A percentile compares a stretch with the other conserved stretches of the same genome.
phyloP scores from a whole-genome alignment of 1,140 invertebrate genomes.

The Caenorhabditis briggsae region DNA sequence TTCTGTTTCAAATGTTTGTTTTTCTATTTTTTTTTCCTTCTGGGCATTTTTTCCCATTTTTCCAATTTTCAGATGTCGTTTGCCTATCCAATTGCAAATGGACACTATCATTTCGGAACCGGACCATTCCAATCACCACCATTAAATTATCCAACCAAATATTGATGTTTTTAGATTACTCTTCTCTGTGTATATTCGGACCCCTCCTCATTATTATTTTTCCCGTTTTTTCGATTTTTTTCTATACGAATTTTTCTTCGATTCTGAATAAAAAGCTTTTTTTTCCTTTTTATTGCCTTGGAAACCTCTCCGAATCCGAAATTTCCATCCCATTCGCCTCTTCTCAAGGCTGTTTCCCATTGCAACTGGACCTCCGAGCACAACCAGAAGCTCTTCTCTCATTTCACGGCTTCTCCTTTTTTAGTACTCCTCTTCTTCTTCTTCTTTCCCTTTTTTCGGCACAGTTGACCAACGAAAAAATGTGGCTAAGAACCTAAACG shows the following conservation, averaged over 20 bases:
- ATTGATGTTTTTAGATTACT: background rate
- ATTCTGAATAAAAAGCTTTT: slow-evolving; percentile 3
- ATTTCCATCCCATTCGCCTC: background rate
- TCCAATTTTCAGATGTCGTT: slow-evolving; percentile 52
- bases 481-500: slow-evolving; percentile 32
- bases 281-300: slow-evolving; percentile 8
- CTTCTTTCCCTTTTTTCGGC: background rate
- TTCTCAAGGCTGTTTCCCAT: background rate
- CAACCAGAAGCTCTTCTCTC: background rate
- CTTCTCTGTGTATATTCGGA: slow-evolving; percentile 25
- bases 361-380: slow-evolving; percentile 14
- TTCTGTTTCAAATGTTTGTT: slow-evolving; percentile 36
- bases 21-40: background rate
- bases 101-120: slow-evolving; percentile 56
- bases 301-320: background rate
- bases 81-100: slow-evolving; percentile 54
- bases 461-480: slow-evolving; percentile 17
- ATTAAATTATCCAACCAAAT: slow-evolving; percentile 52
- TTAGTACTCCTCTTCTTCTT: background rate
- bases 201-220: background rate
- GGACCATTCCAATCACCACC: slow-evolving; percentile 57
- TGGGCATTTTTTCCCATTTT: background rate
- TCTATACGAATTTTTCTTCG: background rate
- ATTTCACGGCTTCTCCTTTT: slow-evolving; percentile 45
- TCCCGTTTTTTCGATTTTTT: background rate